Base-by-base conservation (phyloP, 30 jellyfish, hydroid and myxozoan genomes). In the Pseudorhiza aurosa region DNA sequence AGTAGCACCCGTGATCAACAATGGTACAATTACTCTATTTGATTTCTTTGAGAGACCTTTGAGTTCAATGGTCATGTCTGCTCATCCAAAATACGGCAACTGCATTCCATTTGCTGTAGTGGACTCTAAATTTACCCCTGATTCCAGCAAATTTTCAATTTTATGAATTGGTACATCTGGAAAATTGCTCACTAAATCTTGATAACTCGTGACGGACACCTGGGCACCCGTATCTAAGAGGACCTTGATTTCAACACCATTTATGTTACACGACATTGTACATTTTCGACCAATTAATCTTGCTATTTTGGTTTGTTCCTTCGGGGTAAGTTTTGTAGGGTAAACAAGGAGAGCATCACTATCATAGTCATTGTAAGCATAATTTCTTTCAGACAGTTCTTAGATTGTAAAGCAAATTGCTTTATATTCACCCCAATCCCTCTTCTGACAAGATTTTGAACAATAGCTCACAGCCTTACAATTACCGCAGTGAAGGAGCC, bases 161-260 rank as follows among this genome's bases (percentile, higher is more conserved):
- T 57, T 28, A 24, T 22, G 18, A 57, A 57, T 57, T 28, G 11
- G 8, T 57, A 28, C 39, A 14, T 33, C 56, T 63, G 57, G 32
- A 30, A 29, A 63, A 28, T 35, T 4, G 14, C 27, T 57, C 71
- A 9, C 21, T 63, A 63, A 30, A 7, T 63, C 25, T 33, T 35
- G 24, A 8, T 29, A 24, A 63, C 44, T 63, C 44, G 14, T 30
- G 17, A 30, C 40, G 15, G 77, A 63, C 35, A 63, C 77, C 28
- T 63, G 56, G 8, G 77, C 77, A 30, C 77, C 77, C 14, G 53
- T 63, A 57, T 57, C 71, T 57, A 57, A 28, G 9, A 57, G 26
- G 25, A 57, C 26, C 9, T 17, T 21, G 33, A 57, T 10, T 8
- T 57, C 71, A 3, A 8, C 26, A 10, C 71, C 71, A 21, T 57